These are phyloP conservation scores for Melipona quadrifasciata DNA, from an alignment of 1,140 invertebrate species.

Conservation along the genomic window DNA sequence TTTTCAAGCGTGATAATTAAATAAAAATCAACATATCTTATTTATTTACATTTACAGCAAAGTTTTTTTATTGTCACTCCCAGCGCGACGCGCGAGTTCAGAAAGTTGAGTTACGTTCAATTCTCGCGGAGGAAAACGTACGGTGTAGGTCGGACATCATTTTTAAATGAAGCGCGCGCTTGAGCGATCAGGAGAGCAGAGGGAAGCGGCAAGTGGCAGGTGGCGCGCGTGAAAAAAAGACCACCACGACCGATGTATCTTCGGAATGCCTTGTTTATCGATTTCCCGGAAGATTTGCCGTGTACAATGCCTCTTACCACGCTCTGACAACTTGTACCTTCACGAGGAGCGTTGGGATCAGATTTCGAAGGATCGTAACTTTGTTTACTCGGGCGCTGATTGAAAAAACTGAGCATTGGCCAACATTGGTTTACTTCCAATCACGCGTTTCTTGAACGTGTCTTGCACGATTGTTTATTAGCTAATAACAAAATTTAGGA, in stretches of 20 bases:
- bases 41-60: too few species aligned
- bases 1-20: too few species aligned
- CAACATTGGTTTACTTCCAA: not conserved
- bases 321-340: not conserved
- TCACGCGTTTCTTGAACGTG: not conserved
- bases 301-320: conserved; percentile 30
- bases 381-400: not conserved
- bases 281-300: conserved; percentile 23
- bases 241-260: conserved; percentile 2
- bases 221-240: conserved; percentile 4
- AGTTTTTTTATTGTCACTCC: too few species aligned
- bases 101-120: too few species aligned
- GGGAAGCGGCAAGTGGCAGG: not conserved
- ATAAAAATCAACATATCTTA: too few species aligned
- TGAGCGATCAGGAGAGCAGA: not conserved
- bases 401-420: not conserved
- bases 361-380: conserved; percentile 20
- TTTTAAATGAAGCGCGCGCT: not conserved
- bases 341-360: conserved; percentile 11
- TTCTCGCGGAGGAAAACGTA: too few species aligned
- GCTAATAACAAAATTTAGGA: too few species aligned
- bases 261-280: conserved; percentile 35
- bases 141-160: not conserved
- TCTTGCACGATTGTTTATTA: too few species aligned
- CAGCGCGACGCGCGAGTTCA: too few species aligned